Evolutionary conservation across 2,797 vertebrate species (phyloP), one percentile per base, ranked within the genome.

Genomic region (Acanthurus leucopareius): DNA sequence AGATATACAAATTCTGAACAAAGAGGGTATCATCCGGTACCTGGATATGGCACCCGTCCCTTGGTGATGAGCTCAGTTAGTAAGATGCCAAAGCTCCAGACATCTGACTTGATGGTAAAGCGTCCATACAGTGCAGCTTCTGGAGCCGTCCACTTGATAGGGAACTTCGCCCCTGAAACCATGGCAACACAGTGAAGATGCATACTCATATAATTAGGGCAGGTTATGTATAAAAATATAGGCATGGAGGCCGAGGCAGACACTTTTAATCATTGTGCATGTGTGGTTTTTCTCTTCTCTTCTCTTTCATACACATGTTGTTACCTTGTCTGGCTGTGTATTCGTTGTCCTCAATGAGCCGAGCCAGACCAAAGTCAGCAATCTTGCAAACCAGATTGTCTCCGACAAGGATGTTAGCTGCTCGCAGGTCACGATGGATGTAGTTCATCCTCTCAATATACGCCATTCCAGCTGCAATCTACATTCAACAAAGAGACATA

Each of bases 361-460:
- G 95, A 0, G 98, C 98, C 82, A 99, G 95, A 66, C 98, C 98
- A 0, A 99, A 99, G 93, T 99, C 98, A 0, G 98, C 98, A 0
- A 99, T 97, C 93, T 99, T 99, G 88, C 98, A 99, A 79, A 97
- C 97, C 76, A 99, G 95, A 86, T 94, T 96, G 74, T 99, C 97
- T 19, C 97, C 97, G 7, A 99, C 98, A 20, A 99, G 96, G 91
- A 99, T 99, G 94, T 99, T 99, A 66, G 98, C 98, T 0, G 98
- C 98, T 0, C 98, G 94, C 66, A 99, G 94, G 71, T 99, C 98
- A 58, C 98, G 96, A 66, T 99, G 98, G 93, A 99, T 99, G 92
- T 99, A 99, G 95, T 99, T 99, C 98, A 99, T 99, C 70, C 96
- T 88, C 86, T 99, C 98, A 0, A 99, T 98, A 91, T 99, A 99